phyloP scores from a whole-genome alignment of 2,113 vertebrate genomes.

The Noctilio leporinus region DNA sequence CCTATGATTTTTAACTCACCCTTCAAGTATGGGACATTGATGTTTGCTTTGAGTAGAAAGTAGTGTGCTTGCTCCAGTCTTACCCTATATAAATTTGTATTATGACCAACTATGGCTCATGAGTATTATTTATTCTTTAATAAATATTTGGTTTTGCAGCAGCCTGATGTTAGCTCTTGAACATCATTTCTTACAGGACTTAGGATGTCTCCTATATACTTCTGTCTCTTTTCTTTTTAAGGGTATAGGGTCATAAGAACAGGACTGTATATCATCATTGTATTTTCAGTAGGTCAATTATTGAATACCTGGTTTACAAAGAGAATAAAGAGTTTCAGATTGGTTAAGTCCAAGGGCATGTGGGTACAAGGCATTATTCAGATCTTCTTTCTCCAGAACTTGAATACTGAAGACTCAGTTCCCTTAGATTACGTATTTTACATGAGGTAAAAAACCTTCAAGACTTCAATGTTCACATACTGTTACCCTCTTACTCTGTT shows the following conservation, averaged over 20 bases:
- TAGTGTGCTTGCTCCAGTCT: not conserved
- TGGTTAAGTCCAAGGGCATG: not conserved
- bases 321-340: not conserved
- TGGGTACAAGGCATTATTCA: not conserved
- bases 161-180: not conserved
- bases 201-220: not conserved
- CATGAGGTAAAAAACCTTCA: not conserved
- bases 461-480: not conserved
- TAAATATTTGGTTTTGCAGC: not conserved
- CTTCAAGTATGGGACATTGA: not conserved
- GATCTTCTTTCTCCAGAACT: not conserved
- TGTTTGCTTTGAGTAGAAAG: not conserved
- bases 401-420: not conserved
- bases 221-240: not conserved
- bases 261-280: not conserved
- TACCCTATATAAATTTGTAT: not conserved
- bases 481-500: not conserved
- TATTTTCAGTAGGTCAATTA: not conserved
- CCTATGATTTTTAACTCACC: not conserved
- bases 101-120: not conserved
- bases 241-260: not conserved
- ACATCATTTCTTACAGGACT: not conserved
- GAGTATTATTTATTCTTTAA: slow-evolving; percentile 3
- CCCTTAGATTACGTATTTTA: not conserved
- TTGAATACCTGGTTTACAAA: not conserved